Base-by-base conservation (phyloP, 2,113 vertebrate species). In the Anguilla rostrata region DNA sequence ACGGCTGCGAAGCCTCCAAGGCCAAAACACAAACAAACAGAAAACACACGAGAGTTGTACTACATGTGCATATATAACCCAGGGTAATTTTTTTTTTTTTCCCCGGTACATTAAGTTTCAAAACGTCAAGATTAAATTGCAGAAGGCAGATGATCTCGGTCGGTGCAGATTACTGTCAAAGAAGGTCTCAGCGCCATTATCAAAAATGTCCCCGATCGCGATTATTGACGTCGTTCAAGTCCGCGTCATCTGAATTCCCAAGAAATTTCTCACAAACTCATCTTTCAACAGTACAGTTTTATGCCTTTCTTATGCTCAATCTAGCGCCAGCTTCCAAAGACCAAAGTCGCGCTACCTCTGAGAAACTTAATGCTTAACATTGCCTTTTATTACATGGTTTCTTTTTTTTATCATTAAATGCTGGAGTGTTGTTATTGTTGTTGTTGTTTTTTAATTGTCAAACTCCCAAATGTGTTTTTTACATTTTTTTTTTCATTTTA, bases 341-440 rank as follows among this genome's bases (percentile, higher is more conserved):
- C 18, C 2, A 2, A 3, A 66, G 22, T 20, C 60, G 5, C 60
- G 26, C 60, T 12, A 1, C 49, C 49, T 53, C 49, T 11, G 49
- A 78, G 43, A 20, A 11, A 84, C 40, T 75, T 60, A 75, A 39
- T 84, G 82, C 41, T 87, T 88, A 63, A 53, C 49, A 39, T 75
- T 83, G 86, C 80, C 46, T 84, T 87, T 82, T 84, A 81, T 63
- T 49, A 6, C 49, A 53, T 53, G 8, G 43, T 46, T 81, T 86
- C 78, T 57, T 20, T 79, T 60, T 43, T 82, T 85, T 83, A 80
- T 84, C 22, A 87, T 60, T 75, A 87, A 78, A 87, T 43, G n/a
- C 81, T 22, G 49, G 49, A 53, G 20, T 18, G 56, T 15, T 9
- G 26, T 1, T 86, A 22, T 26, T 80, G 60, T 34, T 43, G 22